A percentile compares a stretch with the other conserved stretches of the same genome.
These are phyloP conservation scores for Eristalis pertinax DNA, from an alignment of 2,888 invertebrate genomes.

Conservation along the genomic window DNA sequence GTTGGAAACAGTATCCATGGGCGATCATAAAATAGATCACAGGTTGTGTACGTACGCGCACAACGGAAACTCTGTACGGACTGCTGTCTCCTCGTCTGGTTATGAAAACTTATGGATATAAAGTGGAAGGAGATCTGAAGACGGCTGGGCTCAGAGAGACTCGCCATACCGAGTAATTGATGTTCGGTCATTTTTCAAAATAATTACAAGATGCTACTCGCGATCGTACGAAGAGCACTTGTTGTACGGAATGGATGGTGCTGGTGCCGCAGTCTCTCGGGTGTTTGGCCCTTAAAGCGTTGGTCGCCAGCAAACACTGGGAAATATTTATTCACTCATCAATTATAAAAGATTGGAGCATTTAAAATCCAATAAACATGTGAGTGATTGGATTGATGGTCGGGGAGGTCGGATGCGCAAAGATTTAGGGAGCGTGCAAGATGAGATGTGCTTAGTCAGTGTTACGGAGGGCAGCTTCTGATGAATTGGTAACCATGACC, in stretches of 20 bases:
- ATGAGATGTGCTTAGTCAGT: slow-evolving; percentile 1
- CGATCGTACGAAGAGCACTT: not conserved
- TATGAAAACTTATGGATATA: not conserved
- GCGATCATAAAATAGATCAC: slow-evolving; percentile 68
- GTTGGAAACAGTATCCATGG: slow-evolving; percentile 48
- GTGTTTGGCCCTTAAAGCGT: slow-evolving; percentile 34
- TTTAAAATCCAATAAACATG: slow-evolving; percentile 71
- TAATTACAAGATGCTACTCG: slow-evolving; percentile 59
- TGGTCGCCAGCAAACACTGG: slow-evolving; percentile 29
- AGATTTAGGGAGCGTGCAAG: not conserved
- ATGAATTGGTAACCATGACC: not conserved
- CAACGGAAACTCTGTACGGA: slow-evolving; percentile 23
- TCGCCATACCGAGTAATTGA: slow-evolving; percentile 49
- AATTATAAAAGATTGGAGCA: slow-evolving; percentile 70
- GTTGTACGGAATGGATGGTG: slow-evolving; percentile 22
- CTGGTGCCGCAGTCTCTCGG: slow-evolving; percentile 24
- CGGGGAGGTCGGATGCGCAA: not conserved
- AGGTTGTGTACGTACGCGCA: slow-evolving; percentile 24
- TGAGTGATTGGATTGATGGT: slow-evolving; percentile 60
- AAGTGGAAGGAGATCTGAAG: slow-evolving; percentile 2
- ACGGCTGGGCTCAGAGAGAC: not conserved
- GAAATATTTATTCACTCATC: slow-evolving; percentile 71
- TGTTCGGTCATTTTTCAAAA: slow-evolving; percentile 70
- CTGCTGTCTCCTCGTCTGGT: slow-evolving; percentile 4
- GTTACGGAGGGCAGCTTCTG: slow-evolving; percentile 9